A percentile compares a stretch with the other conserved stretches of the same genome.
phyloP scores from a whole-genome alignment of 2,888 invertebrate genomes.

The Euplexia lucipara region DNA sequence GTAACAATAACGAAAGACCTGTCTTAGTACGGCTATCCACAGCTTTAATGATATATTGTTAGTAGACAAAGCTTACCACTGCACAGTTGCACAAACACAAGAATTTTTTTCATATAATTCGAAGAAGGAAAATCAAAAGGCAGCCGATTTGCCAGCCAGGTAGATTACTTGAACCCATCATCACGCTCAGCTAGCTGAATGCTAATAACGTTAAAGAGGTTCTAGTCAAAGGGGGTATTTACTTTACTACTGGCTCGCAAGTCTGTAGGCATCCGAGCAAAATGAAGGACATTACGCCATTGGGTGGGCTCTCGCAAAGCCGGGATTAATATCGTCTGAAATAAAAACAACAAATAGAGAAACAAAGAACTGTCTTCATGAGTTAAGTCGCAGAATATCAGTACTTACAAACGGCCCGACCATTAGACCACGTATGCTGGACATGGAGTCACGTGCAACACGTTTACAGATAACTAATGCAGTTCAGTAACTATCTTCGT shows the following conservation, averaged over 20 bases:
- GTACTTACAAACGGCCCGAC: slow-evolving; percentile 37
- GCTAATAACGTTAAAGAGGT: slow-evolving; percentile 8
- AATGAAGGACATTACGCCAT: slow-evolving; percentile 9
- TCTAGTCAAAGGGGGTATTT: slow-evolving; percentile 22
- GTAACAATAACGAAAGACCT: slow-evolving; percentile 50
- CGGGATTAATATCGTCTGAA: slow-evolving; percentile 29
- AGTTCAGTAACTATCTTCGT: slow-evolving; percentile 10
- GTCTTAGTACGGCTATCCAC: slow-evolving; percentile 27
- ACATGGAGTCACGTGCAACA: slow-evolving; percentile 47
- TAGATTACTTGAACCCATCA: slow-evolving; percentile 9
- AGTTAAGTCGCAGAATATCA: slow-evolving; percentile 26
- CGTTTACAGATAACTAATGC: slow-evolving; percentile 29
- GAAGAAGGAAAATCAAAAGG: neutral
- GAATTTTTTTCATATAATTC: neutral
- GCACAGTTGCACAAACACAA: neutral
- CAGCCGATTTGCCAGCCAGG: neutral
- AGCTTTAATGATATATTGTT: slow-evolving; percentile 30
- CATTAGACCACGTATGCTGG: slow-evolving; percentile 38
- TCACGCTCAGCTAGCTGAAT: slow-evolving; percentile 8
- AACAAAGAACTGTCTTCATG: slow-evolving; percentile 25
- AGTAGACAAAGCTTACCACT: neutral
- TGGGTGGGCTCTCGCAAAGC: neutral
- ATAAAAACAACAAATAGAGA: slow-evolving; percentile 39
- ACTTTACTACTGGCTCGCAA: slow-evolving; percentile 13
- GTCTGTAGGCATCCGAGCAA: slow-evolving; percentile 8